Evolutionary conservation across 2,888 invertebrate genomes (phyloP), one percentile per base, ranked within the genome.

Genomic region (Tetrapedia diversipes): DNA sequence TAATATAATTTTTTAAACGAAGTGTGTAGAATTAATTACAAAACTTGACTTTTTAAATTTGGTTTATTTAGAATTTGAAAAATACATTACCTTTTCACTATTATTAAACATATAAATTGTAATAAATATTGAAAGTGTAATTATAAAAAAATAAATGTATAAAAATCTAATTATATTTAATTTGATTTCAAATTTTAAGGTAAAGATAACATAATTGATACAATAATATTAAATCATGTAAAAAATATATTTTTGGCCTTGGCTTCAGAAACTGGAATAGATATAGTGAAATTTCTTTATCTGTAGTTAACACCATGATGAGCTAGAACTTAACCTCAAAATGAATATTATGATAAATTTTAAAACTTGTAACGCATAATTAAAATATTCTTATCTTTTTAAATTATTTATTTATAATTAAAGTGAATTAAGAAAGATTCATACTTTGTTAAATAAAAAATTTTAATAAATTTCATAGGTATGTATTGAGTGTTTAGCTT

Each of bases 321-420:
- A 19, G 53, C 24, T n/a, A 37, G 41, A 81, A 81, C 63, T 63
- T 81, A 81, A 81, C 47, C 60, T 75, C 49, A 64, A n/a, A 1
- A 34, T 54, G 47, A 14, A 10, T n/a, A 6, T 41, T 53, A 16
- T 53, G 0, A 8, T 6, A 11, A 4, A 22, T 73, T 56, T 22
- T 1, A 24, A 0, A n/a, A 1, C 24, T 45, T 14, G 37, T 32
- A 51, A 56, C 41, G 10, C 8, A 29, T 45, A 64, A 34, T 49
- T 56, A 37, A 53, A 37, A 41, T 16, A 41, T 67, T 32, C 54
- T 2, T 27, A 19, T 19, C 1, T 19, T 4, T 2, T 37, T 27
- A 7, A 39, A 0, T 24, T 57, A 57, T 34, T 45, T 16, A 4
- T 4, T 37, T 1, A 10, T 57, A 67, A 68, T 24, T 51, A 24